phyloP scores from a whole-genome alignment of 92 coral and sea anemone genomes.

The Siderastrea siderea region DNA sequence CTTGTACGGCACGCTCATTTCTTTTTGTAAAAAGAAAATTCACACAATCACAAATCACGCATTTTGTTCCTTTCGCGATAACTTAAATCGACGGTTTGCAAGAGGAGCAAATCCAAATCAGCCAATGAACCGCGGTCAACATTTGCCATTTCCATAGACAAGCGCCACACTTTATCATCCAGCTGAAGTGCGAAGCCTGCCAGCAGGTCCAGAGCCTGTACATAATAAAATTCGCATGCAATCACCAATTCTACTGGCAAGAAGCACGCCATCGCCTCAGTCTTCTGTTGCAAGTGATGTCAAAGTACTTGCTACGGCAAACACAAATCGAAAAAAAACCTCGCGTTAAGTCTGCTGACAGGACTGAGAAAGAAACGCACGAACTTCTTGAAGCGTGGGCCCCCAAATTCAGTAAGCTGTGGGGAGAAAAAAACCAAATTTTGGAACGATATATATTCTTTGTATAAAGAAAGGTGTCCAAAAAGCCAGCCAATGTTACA shows the following conservation, averaged over 20 bases:
- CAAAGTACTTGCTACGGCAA: slow-evolving; percentile 14
- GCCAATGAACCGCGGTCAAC: not conserved
- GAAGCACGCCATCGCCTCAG: not conserved
- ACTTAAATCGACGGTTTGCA: slow-evolving; percentile 7
- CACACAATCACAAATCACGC: slow-evolving; percentile 14
- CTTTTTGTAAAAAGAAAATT: not conserved
- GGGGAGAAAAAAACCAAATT: not conserved
- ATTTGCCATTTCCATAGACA: slow-evolving; percentile 9
- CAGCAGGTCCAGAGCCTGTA: no score
- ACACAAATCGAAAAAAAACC: not conserved
- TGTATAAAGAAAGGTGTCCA: no score
- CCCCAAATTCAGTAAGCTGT: not conserved
- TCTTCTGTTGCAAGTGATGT: slow-evolving; percentile 6
- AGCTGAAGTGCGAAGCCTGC: no score
- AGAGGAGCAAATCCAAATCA: not conserved
- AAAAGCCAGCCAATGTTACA: no score
- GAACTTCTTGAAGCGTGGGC: not conserved
- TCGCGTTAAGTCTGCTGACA: not conserved
- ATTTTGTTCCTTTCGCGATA: slow-evolving; percentile 4
- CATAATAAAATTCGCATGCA: not conserved
- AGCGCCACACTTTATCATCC: slow-evolving; percentile 1
- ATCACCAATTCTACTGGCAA: not conserved
- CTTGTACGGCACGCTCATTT: not conserved
- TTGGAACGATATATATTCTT: no score
- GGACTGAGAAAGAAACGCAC: not conserved